phyloP scores from a whole-genome alignment of 2,113 vertebrate genomes.

The Struthio camelus region DNA sequence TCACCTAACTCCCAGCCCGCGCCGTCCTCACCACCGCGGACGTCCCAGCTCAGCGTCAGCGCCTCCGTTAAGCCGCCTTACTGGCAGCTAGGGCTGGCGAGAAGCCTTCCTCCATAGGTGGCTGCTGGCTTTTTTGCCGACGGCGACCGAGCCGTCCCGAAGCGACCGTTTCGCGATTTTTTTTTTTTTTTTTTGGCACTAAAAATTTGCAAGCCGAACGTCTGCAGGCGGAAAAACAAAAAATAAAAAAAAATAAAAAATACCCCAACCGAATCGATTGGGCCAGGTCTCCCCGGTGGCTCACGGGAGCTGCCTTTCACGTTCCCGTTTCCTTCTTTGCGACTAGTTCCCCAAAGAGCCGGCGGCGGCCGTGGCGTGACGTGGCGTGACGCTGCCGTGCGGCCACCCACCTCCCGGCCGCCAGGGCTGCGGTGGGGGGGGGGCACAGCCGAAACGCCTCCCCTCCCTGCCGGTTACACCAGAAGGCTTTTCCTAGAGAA shows the following conservation, averaged over 20 bases:
- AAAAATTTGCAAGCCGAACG: rapidly evolving
- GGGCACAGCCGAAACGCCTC: neutral
- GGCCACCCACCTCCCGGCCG: neutral
- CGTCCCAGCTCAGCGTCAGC: neutral
- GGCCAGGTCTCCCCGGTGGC: neutral
- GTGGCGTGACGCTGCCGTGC: rapidly evolving
- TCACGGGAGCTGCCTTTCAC: neutral
- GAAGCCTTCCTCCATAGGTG: neutral
- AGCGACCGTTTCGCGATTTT: neutral
- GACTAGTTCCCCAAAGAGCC: conserved; percentile 9
- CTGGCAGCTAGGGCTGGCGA: neutral
- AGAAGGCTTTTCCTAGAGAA: neutral
- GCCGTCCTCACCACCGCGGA: too few species aligned
- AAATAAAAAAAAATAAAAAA: too few species aligned
- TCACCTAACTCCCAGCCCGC: too few species aligned
- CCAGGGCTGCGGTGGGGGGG: too few species aligned
- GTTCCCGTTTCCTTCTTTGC: neutral
- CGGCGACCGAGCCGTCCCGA: neutral
- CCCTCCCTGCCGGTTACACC: neutral
- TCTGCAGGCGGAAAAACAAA: neutral
- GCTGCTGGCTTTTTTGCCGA: neutral
- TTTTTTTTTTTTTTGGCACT: too few species aligned
- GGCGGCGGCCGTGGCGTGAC: rapidly evolving
- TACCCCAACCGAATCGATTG: neutral
- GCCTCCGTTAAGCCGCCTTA: neutral